A percentile compares a stretch with the other conserved stretches of the same genome.
phyloP scores from a whole-genome alignment of 2,113 vertebrate species.

The Rana temporaria region DNA sequence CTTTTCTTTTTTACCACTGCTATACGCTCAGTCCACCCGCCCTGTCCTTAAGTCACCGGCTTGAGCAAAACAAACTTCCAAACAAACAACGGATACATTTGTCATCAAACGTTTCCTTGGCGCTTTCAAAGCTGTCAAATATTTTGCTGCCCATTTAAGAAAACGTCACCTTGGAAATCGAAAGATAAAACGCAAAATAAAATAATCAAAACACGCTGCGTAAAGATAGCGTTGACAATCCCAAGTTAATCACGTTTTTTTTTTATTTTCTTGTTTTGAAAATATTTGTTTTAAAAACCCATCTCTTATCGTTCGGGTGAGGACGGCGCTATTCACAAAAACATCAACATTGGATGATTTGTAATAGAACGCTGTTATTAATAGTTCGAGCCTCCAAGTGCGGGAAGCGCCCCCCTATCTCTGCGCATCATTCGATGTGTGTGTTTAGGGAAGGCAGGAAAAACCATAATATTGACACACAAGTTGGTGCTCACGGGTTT shows the following conservation, averaged over 20 bases:
- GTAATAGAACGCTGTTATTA: conserved; percentile 65
- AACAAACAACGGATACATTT: no score
- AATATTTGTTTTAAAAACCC: conserved; percentile 70
- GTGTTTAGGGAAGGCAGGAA: conserved; percentile 73
- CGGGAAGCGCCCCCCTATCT: conserved; percentile 70
- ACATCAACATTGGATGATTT: conserved; percentile 51
- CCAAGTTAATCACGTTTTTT: conserved; percentile 61
- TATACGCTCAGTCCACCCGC: no score
- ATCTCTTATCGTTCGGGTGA: conserved; percentile 67
- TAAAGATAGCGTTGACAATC: conserved; percentile 57
- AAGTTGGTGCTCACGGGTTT: conserved; percentile 80
- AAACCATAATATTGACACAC: conserved; percentile 79
- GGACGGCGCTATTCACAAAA: conserved; percentile 68
- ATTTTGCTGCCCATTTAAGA: neutral
- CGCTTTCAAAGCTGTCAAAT: no score
- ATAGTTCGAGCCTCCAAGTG: conserved; percentile 71
- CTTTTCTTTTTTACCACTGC: no score
- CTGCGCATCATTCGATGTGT: conserved; percentile 67
- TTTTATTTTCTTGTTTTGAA: conserved; percentile 63
- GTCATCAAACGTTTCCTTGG: no score
- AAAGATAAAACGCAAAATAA: neutral
- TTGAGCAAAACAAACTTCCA: no score
- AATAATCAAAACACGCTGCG: neutral
- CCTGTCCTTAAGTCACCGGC: no score
- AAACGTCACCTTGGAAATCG: no score